These are phyloP conservation scores for Elymnias hypermnestra DNA, from an alignment of 1,140 invertebrate species.

Conservation along the genomic window DNA sequence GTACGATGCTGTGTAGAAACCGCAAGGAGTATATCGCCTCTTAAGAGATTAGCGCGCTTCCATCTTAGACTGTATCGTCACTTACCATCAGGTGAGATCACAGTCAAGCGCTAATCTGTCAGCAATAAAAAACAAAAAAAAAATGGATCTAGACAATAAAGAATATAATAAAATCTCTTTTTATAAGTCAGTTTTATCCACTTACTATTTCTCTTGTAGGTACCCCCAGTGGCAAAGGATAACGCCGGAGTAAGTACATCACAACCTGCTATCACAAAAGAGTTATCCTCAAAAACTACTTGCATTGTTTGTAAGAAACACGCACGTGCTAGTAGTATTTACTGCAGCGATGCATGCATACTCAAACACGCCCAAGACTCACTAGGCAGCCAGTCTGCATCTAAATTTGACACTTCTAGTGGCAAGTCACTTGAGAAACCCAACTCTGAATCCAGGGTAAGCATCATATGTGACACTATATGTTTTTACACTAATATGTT, in stretches of 20 bases:
- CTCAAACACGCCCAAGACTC: conserved; percentile 88
- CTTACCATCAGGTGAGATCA: too few relatives aligned
- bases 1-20: too few relatives aligned
- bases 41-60: too few relatives aligned
- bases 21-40: too few relatives aligned
- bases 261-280: conserved; percentile 30
- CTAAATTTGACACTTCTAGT: conserved; percentile 34
- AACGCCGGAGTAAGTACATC: conserved; percentile 25
- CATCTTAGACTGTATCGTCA: too few relatives aligned
- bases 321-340: conserved; percentile 83
- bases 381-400: conserved; percentile 66
- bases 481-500: not conserved
- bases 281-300: conserved; percentile 58
- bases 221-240: conserved; percentile 20
- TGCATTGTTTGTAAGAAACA: conserved; percentile 87
- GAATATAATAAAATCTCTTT: too few relatives aligned
- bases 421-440: conserved; percentile 51
- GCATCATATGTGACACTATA: conserved; percentile 16
- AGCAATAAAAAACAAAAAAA: too few relatives aligned
- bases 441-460: conserved; percentile 76
- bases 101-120: too few relatives aligned
- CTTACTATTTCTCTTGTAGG: too few relatives aligned
- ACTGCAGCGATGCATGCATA: conserved; percentile 93
- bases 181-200: too few relatives aligned
- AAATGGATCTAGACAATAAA: too few relatives aligned